phyloP scores from a whole-genome alignment of 1,140 invertebrate genomes.

The Cotesia typhae region DNA sequence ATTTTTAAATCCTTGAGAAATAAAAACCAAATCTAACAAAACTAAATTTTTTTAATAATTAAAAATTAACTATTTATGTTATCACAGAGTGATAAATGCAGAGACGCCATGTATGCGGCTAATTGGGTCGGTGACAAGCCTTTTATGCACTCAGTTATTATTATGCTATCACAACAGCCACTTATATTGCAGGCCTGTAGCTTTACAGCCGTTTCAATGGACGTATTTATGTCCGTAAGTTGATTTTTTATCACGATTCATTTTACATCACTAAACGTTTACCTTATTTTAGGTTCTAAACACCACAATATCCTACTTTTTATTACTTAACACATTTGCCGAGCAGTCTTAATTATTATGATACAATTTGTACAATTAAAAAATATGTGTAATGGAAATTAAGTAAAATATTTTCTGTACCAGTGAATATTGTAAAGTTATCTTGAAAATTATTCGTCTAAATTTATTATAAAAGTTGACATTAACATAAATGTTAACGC shows the following conservation, averaged over 20 bases:
- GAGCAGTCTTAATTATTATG: not conserved
- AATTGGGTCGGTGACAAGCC: constrained; percentile 34
- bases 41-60: not conserved
- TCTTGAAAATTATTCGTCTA: too few species aligned
- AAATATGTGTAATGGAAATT: not conserved
- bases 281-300: constrained; percentile 41
- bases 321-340: constrained; percentile 41
- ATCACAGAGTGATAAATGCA: constrained; percentile 39
- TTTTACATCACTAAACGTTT: constrained; percentile 18
- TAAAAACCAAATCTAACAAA: not conserved
- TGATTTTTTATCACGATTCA: constrained; percentile 7
- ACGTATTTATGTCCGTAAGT: constrained; percentile 44
- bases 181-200: constrained; percentile 40
- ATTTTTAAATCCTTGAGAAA: too few species aligned
- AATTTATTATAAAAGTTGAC: too few species aligned
- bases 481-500: too few species aligned
- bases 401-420: too few species aligned
- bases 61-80: not conserved
- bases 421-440: too few species aligned
- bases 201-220: constrained; percentile 42
- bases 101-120: constrained; percentile 26
- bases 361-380: not conserved
- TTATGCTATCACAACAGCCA: constrained; percentile 44
- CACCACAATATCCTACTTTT: constrained; percentile 44
- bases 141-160: constrained; percentile 28